Percentiles rank a stretch among this genome's conserved stretches.
Conservation (phyloP, 1,140 invertebrate genomes). For the Pseudachorutes palmiensis region DNA sequence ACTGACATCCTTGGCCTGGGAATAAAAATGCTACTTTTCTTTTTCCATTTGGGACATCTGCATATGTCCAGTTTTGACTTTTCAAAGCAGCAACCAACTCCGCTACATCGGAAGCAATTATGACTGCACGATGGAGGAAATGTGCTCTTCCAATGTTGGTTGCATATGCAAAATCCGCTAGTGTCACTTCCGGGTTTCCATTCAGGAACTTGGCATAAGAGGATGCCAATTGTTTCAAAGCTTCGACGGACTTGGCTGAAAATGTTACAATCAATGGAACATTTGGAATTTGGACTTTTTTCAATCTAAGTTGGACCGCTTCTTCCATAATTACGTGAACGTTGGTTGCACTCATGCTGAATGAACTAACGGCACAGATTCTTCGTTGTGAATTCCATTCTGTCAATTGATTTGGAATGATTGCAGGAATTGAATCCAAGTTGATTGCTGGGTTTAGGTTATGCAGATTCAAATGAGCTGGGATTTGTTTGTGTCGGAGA, state of each 20-base stretch:
- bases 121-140: conserved; percentile 9
- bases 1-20: conserved; percentile 30
- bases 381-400: neutral
- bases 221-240: conserved; percentile 8
- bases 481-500: conserved; percentile 7
- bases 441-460: conserved; percentile 21
- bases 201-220: conserved; percentile 7
- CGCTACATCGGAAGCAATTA: neutral
- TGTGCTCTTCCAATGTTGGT: conserved; percentile 24
- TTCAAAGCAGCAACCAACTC: neutral
- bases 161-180: conserved; percentile 10
- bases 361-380: conserved; percentile 21
- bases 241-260: conserved; percentile 20
- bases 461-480: conserved; percentile 18
- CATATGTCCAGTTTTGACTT: neutral
- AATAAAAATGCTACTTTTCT: conserved; percentile 23
- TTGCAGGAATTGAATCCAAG: conserved; percentile 19
- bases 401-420: conserved; percentile 5
- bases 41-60: neutral
- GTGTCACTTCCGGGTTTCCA: neutral
- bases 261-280: conserved; percentile 5
- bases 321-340: conserved; percentile 27
- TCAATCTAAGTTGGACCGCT: neutral
- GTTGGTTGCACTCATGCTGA: conserved; percentile 29
- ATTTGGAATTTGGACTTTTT: neutral